A percentile compares a stretch with the other conserved stretches of the same genome.
These are phyloP conservation scores for Candidula unifasciata DNA, from an alignment of 2,888 invertebrate genomes.

Conservation along the genomic window DNA sequence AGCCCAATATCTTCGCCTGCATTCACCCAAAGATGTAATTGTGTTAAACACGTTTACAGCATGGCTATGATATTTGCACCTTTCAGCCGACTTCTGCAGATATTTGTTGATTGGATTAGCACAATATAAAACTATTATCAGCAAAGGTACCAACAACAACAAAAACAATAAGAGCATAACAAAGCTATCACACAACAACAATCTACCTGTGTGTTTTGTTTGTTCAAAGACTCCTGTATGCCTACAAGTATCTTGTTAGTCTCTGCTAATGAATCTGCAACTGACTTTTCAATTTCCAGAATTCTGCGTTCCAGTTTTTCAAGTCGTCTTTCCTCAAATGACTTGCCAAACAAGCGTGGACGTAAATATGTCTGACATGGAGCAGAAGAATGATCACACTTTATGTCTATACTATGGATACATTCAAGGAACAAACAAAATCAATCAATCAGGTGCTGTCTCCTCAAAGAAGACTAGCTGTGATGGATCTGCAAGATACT, in stretches of 20 bases:
- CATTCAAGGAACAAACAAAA: no score
- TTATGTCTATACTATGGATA: background rate
- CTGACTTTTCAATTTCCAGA: conserved; percentile 50
- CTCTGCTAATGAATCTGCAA: conserved; percentile 58
- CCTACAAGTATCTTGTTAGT: conserved; percentile 58
- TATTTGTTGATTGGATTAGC: no score
- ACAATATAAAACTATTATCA: conserved; percentile 24
- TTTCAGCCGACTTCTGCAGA: no score
- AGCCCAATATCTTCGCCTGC: no score
- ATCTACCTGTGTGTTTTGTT: conserved; percentile 58
- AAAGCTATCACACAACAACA: background rate
- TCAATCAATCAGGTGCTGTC: no score
- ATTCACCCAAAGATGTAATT: no score
- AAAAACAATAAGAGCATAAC: no score
- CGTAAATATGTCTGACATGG: conserved; percentile 60
- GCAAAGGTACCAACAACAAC: background rate
- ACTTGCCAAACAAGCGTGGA: conserved; percentile 64
- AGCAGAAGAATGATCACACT: background rate
- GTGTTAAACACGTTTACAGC: no score
- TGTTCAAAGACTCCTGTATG: conserved; percentile 59
- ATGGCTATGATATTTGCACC: no score
- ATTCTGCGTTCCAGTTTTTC: conserved; percentile 59
- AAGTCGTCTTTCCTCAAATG: conserved; percentile 57
- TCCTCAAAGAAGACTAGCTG: no score
- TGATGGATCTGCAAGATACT: no score